These are phyloP conservation scores for Limulus polyphemus DNA, from an alignment of 2,888 invertebrate species.

Conservation along the genomic window DNA sequence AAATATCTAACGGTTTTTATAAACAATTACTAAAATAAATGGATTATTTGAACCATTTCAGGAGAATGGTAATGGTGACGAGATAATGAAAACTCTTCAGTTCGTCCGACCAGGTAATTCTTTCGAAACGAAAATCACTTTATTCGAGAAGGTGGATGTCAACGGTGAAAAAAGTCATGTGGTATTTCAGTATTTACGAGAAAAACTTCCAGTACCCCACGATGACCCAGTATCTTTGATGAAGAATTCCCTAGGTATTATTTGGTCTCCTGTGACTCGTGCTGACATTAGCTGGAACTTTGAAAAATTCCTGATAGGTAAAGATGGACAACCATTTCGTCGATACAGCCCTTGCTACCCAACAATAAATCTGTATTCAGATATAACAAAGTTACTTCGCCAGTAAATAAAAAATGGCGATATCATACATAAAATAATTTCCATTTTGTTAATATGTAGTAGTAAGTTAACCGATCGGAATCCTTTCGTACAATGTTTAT, in stretches of 20 bases:
- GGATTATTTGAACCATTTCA: no score
- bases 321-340: constrained; percentile 10
- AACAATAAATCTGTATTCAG: no score
- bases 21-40: no score
- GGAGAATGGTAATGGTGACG: constrained; percentile 19
- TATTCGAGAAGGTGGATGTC: constrained; percentile 39
- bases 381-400: no score
- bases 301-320: constrained; percentile 14
- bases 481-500: no score
- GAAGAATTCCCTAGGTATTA: background rate
- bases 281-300: constrained; percentile 20
- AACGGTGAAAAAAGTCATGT: constrained; percentile 39
- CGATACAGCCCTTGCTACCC: constrained; percentile 14
- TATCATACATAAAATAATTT: no score
- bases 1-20: no score
- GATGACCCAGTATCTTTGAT: no score
- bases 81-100: constrained; percentile 40
- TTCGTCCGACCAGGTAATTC: constrained; percentile 41
- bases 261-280: constrained; percentile 14
- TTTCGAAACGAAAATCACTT: constrained; percentile 39
- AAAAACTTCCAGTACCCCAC: no score
- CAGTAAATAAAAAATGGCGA: no score
- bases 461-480: no score
- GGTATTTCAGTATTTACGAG: constrained; percentile 36
- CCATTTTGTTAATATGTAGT: no score